Base-by-base conservation (phyloP, 2,888 invertebrate genomes). In the Ormyrus pomaceus region DNA sequence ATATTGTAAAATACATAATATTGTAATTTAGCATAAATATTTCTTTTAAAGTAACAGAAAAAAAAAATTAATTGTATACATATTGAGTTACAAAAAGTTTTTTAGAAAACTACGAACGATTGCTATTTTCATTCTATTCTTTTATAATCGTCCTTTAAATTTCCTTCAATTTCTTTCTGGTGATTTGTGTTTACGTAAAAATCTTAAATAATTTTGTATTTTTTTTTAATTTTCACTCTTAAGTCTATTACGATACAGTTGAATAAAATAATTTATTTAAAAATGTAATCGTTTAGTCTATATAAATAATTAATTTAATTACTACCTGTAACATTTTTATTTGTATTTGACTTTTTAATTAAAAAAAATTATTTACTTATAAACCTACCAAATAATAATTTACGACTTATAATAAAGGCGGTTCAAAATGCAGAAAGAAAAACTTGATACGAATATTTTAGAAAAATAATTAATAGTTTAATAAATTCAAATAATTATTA, bases 21-120 rank as follows among this genome's bases (percentile, higher is more conserved):
- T 69, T 79, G 65, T 65, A 48, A 65, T 71, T 61, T 68, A 68
- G 55, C 48, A 50, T 69, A 55, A 75, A 56, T 46, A 46, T 70
- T 68, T 68, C 34, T 68, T 78, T 74, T 66, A 51, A 70, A 48
- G 58, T 34, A 55, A 65, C 65, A 55, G 64, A 78, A 68, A 55
- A 71, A 78, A 72, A 50, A 13, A 73, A 61, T 68, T 61, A 11
- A 78, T 73, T 73, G 62, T 73, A 78, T 50, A 68, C 61, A 56
- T 59, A 19, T 68, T 68, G 69, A 68, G 74, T 78, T 78, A 73
- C 69, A 69, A 68, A 77, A 72, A 9, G 53, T 45, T 78, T 78
- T 72, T 71, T 72, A 72, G 53, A 61, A 77, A 71, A 77, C 68
- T 58, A 62, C 8, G 19, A 50, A 6, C 34, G 1, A 34, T 34